Evolutionary conservation across 2,888 invertebrate genomes (phyloP).

Genomic region (Trachelus tabidus): DNA sequence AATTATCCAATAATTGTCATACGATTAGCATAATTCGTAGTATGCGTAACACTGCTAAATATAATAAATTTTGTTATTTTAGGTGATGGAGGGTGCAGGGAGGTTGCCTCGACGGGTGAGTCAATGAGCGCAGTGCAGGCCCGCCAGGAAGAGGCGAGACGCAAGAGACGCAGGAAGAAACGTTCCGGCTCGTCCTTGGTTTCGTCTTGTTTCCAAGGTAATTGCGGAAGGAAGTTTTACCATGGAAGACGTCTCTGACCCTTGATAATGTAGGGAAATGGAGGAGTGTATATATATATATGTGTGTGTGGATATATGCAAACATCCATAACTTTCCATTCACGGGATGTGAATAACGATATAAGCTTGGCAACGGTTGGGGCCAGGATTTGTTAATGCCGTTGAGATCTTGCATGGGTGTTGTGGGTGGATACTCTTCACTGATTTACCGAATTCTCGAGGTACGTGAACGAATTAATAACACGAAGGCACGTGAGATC

Average conservation of each 20-base stretch:
- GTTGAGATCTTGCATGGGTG: background rate
- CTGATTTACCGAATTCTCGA: background rate
- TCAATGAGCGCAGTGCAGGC: constrained; percentile 63
- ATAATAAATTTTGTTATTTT: constrained; percentile 37
- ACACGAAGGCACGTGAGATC: background rate
- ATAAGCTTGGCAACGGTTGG: background rate
- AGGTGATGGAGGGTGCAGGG: constrained; percentile 61
- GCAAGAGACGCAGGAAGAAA: constrained; percentile 90
- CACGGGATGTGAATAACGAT: background rate
- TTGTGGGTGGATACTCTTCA: background rate
- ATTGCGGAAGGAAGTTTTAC: constrained; percentile 21
- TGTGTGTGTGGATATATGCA: background rate
- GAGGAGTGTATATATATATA: background rate
- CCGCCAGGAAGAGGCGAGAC: constrained; percentile 89
- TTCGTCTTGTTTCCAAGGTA: constrained; percentile 92
- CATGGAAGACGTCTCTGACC: background rate
- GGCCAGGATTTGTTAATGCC: background rate
- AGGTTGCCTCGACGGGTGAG: constrained; percentile 56
- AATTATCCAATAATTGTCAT: background rate
- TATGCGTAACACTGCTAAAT: background rate
- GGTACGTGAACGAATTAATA: background rate
- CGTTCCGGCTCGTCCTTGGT: constrained; percentile 89
- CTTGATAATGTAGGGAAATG: background rate
- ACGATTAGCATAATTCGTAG: background rate
- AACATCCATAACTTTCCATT: background rate